Evolutionary conservation across 2,888 invertebrate genomes (phyloP), one percentile per base, ranked within the genome.

Genomic region (Eristalis tenax): DNA sequence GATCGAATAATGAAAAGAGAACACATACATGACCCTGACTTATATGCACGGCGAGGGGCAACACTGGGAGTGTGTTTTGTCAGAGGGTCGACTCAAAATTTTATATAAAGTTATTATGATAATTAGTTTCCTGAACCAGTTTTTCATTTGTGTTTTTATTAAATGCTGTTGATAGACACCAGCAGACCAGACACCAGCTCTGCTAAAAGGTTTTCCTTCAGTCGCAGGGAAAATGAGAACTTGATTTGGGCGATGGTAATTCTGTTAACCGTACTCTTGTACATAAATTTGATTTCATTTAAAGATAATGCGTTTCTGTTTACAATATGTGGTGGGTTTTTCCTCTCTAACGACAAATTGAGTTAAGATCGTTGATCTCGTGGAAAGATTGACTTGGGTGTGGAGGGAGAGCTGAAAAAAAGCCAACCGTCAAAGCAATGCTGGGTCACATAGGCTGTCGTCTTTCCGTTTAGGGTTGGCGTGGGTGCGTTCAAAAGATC

Each of bases 21-120:
- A 26, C 11, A 57, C 38, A 59, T 43, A 63, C 15, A 81, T 75
- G 81, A 81, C 81, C 81, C 74, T 81, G 81, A 81, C 81, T 81
- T 81, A 63, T 74, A 64, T 69, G 81, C 6, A 80, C 43, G 15
- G 74, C 8, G 50, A 61, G 61, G 56, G 61, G 40, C 63, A 13
- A n/a, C 15, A 59, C 65, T 10, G 65, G 63, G 32, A 66, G 61
- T 79, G 70, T 61, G 57, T 40, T 50, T 50, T 18, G 4, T 61
- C 43, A 43, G 68, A 68, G n/a, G 26, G 38, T 13, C 10, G 59
- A 63, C 10, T 18, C 35, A 77, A 43, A 40, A 4, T 13, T 50
- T 73, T 80, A 66, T 43, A 61, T 68, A 75, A 81, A 81, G 38
- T 68, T 69, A 64, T 69, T 74, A 74, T 74, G 74, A 38, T 74